Evolutionary conservation across 2,113 vertebrate genomes (phyloP).

Genomic region (Catharus fuscescens): DNA sequence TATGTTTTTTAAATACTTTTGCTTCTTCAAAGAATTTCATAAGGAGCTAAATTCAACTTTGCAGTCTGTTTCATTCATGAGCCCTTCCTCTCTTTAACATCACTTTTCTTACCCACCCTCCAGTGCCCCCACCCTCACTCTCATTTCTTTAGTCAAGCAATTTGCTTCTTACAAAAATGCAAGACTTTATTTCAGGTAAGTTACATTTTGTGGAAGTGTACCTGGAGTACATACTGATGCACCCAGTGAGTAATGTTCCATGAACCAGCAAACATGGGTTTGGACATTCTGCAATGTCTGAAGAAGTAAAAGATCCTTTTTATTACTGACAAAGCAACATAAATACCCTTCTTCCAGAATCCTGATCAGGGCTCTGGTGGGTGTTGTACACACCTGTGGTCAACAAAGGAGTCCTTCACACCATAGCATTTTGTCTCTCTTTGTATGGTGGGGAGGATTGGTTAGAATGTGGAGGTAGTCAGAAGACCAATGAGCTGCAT

Average conservation of each 20-base stretch:
- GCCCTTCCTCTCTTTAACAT: not conserved
- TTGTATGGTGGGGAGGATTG: not conserved
- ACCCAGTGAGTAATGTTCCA: not conserved
- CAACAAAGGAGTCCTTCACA: not conserved
- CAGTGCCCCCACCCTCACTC: not conserved
- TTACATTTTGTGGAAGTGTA: conserved; percentile 1
- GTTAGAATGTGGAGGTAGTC: not conserved
- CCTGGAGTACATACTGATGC: not conserved
- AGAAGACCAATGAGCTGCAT: not conserved
- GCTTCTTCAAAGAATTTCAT: conserved; percentile 76
- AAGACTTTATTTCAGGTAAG: not conserved
- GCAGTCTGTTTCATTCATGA: conserved; percentile 61
- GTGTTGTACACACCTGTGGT: not conserved
- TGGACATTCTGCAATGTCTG: not conserved
- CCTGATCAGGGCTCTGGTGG: not conserved
- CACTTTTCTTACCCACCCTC: not conserved
- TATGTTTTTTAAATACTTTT: conserved; percentile 78
- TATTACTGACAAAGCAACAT: not conserved
- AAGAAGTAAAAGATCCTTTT: not conserved
- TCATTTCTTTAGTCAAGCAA: not conserved
- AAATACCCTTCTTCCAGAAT: not conserved
- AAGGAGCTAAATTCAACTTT: conserved; percentile 72
- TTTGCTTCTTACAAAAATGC: not conserved
- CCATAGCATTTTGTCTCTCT: not conserved
- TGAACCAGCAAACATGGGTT: not conserved